Evolutionary conservation across 2,888 invertebrate species (phyloP).

Genomic region (Empis stercorea): DNA sequence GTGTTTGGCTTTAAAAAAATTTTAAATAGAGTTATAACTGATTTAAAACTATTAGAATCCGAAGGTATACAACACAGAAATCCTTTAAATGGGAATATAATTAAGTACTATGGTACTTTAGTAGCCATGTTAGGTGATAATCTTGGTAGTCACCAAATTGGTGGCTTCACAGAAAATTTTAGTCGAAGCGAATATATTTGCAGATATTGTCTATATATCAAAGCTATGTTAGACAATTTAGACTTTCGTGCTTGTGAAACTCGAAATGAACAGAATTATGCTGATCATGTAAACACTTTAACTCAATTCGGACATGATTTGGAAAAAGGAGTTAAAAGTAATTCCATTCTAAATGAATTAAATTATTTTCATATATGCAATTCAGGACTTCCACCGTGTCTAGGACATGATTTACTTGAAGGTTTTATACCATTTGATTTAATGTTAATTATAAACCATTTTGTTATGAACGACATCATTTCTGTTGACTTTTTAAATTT

Average conservation of each 20-base stretch:
- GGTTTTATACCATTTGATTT: slow-evolving; percentile 18
- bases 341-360: slow-evolving; percentile 18
- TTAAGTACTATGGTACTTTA: slow-evolving; percentile 3
- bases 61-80: slow-evolving; percentile 3
- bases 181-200: slow-evolving; percentile 9
- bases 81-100: not conserved
- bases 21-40: slow-evolving; percentile 6
- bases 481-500: not conserved
- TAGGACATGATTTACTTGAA: slow-evolving; percentile 20
- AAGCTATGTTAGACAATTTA: not conserved
- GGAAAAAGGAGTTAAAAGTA: slow-evolving; percentile 17
- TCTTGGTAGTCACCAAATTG: slow-evolving; percentile 14
- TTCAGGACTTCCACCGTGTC: slow-evolving; percentile 20
- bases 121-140: slow-evolving; percentile 12
- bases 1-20: slow-evolving; percentile 6
- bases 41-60: slow-evolving; percentile 9
- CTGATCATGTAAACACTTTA: too few relatives aligned
- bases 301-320: not conserved
- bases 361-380: slow-evolving; percentile 18
- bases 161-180: slow-evolving; percentile 13
- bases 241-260: not conserved
- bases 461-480: not conserved
- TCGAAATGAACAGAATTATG: too few relatives aligned
- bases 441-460: slow-evolving; percentile 12
- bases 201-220: slow-evolving; percentile 4